These are phyloP conservation scores for Nomada lathburiana DNA, from an alignment of 2,888 invertebrate genomes.

Conservation along the genomic window DNA sequence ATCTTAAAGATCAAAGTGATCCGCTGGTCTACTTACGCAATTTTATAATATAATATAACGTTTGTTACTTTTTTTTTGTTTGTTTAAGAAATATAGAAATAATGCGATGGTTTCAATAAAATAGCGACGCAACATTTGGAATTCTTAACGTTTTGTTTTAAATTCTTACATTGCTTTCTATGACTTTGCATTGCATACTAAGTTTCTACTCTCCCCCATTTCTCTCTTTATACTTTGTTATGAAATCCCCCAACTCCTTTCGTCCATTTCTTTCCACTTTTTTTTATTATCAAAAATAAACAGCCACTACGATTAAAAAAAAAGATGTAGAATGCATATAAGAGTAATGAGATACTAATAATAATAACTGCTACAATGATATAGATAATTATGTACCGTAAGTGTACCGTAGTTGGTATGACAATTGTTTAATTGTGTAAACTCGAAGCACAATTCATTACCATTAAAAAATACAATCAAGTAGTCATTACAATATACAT, in stretches of 20 bases:
- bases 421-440: slow-evolving; percentile 69
- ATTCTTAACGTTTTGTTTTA: slow-evolving; percentile 59
- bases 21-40: slow-evolving; percentile 75
- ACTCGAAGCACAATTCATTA: slow-evolving; percentile 75
- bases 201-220: slow-evolving; percentile 48
- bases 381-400: slow-evolving; percentile 75
- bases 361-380: slow-evolving; percentile 74
- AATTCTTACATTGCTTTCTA: slow-evolving; percentile 63
- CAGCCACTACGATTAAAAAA: slow-evolving; percentile 68
- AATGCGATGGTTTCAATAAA: slow-evolving; percentile 63
- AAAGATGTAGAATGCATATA: slow-evolving; percentile 65
- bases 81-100: slow-evolving; percentile 61
- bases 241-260: slow-evolving; percentile 60
- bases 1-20: slow-evolving; percentile 78
- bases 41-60: slow-evolving; percentile 69
- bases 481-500: slow-evolving; percentile 72
- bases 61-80: slow-evolving; percentile 55
- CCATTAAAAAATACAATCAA: slow-evolving; percentile 76
- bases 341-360: slow-evolving; percentile 72
- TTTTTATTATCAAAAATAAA: slow-evolving; percentile 73
- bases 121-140: slow-evolving; percentile 65
- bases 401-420: slow-evolving; percentile 75
- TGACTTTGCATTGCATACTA: slow-evolving; percentile 63
- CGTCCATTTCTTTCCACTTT: slow-evolving; percentile 41
- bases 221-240: slow-evolving; percentile 49